Percentiles rank a stretch among this genome's conserved stretches.
These are phyloP conservation scores for Fundulus diaphanus DNA, from an alignment of 2,797 vertebrate genomes.

Conservation along the genomic window DNA sequence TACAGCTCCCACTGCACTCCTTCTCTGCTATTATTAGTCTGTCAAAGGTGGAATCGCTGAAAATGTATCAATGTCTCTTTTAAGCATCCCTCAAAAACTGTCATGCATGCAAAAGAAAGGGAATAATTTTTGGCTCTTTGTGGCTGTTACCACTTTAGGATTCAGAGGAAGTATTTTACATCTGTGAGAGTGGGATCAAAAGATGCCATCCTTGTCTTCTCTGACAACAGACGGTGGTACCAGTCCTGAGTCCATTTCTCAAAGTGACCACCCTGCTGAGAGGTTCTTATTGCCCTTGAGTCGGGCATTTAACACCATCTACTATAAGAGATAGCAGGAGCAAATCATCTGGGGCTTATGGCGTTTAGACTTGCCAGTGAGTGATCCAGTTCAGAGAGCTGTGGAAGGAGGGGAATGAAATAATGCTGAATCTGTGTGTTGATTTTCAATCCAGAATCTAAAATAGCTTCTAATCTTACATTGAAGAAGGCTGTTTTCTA, in stretches of 20 bases:
- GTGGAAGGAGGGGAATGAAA: neutral
- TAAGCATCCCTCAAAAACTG: slow-evolving; percentile 6
- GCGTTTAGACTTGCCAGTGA: neutral
- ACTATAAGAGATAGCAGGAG: slow-evolving; percentile 53
- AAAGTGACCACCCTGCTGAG: slow-evolving; percentile 55
- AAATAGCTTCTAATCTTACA: neutral
- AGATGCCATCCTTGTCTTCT: slow-evolving; percentile 23
- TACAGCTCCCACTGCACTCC: neutral
- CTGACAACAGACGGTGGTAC: slow-evolving; percentile 27
- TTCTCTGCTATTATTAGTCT: neutral
- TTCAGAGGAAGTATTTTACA: slow-evolving; percentile 22
- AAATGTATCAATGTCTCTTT: slow-evolving; percentile 11
- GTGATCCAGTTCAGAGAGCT: neutral
- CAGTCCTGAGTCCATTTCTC: slow-evolving; percentile 36
- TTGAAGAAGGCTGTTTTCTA: neutral
- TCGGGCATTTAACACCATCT: slow-evolving; percentile 68
- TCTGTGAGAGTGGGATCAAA: slow-evolving; percentile 46
- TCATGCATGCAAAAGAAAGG: neutral
- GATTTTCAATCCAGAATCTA: neutral
- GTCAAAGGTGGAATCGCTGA: neutral
- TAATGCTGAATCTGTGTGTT: neutral
- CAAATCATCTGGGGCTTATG: slow-evolving; percentile 28
- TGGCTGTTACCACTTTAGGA: slow-evolving; percentile 14
- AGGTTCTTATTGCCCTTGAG: slow-evolving; percentile 49
- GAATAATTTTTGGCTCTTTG: neutral